Percentiles rank a stretch among this genome's conserved stretches.
These are phyloP conservation scores for Sebastolobus altivelis DNA, from an alignment of 2,797 vertebrate genomes.

Conservation along the genomic window DNA sequence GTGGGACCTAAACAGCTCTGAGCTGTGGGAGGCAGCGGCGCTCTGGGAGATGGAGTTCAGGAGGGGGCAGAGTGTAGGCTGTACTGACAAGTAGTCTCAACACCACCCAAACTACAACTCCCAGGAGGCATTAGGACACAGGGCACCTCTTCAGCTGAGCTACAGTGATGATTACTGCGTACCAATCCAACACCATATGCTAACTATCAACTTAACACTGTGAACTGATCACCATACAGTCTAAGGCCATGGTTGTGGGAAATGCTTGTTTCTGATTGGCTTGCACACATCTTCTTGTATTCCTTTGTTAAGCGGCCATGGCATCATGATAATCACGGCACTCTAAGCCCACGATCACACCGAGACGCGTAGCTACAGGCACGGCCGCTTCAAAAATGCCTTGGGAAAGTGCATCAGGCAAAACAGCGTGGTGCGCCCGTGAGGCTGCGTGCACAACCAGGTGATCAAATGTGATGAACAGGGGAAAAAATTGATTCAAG, in stretches of 20 bases:
- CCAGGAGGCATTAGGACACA: conserved; percentile 22
- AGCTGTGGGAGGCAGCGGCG: conserved; percentile 16
- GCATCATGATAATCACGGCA: no score
- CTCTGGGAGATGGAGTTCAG: conserved; percentile 20
- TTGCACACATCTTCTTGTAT: no score
- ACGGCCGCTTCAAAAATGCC: no score
- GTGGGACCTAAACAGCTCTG: conserved; percentile 49
- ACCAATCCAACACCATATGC: background rate
- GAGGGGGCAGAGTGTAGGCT: background rate
- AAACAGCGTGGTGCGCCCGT: no score
- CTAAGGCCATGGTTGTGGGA: background rate
- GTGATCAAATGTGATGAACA: no score
- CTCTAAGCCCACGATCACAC: no score
- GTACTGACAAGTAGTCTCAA: conserved; percentile 1
- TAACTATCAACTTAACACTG: background rate
- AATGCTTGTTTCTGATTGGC: no score
- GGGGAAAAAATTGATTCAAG: no score
- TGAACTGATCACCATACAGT: background rate
- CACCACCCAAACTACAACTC: conserved; percentile 29
- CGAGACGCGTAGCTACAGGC: no score
- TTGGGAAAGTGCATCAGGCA: no score
- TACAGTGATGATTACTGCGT: background rate
- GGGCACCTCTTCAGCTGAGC: conserved; percentile 1
- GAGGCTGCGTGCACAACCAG: no score
- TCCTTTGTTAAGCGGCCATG: no score